Conservation (phyloP, 1,140 invertebrate genomes). For the Cryptotermes secundus region DNA sequence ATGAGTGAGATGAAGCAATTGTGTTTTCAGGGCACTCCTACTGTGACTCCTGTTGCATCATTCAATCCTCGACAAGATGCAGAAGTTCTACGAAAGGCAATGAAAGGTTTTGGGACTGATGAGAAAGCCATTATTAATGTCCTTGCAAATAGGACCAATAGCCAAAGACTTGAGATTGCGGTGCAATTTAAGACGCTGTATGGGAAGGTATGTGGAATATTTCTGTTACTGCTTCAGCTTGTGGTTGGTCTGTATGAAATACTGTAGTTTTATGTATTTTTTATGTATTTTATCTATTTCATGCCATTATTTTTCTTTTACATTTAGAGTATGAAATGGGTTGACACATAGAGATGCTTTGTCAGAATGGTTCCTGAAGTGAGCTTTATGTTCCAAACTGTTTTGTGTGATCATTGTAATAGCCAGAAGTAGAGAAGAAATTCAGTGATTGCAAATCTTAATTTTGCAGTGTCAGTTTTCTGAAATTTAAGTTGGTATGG, state of each 20-base stretch:
- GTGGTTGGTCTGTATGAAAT: too few relatives aligned
- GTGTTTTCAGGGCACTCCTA: slow-evolving; percentile 59
- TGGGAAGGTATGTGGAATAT: slow-evolving; percentile 64
- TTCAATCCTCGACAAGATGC: slow-evolving; percentile 76
- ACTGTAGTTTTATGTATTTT: too few relatives aligned
- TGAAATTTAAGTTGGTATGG: too few relatives aligned
- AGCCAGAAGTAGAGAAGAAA: too few relatives aligned
- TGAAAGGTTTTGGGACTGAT: slow-evolving; percentile 85
- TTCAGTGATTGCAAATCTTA: too few relatives aligned
- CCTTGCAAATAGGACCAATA: slow-evolving; percentile 68
- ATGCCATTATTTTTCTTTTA: not conserved
- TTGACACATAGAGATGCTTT: too few relatives aligned
- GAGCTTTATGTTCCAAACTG: too few relatives aligned
- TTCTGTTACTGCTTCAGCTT: too few relatives aligned
- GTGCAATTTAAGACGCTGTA: slow-evolving; percentile 75
- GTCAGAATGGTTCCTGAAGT: too few relatives aligned
- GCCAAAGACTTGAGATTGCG: slow-evolving; percentile 73
- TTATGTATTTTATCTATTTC: not conserved
- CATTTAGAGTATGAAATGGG: not conserved
- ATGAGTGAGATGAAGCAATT: too few relatives aligned
- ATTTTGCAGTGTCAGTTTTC: too few relatives aligned
- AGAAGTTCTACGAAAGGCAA: slow-evolving; percentile 76
- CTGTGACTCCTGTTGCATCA: slow-evolving; percentile 57
- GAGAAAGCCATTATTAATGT: slow-evolving; percentile 80
- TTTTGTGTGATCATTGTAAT: too few relatives aligned